These are phyloP conservation scores for Fregata magnificens DNA, from an alignment of 2,113 vertebrate species.

Conservation along the genomic window DNA sequence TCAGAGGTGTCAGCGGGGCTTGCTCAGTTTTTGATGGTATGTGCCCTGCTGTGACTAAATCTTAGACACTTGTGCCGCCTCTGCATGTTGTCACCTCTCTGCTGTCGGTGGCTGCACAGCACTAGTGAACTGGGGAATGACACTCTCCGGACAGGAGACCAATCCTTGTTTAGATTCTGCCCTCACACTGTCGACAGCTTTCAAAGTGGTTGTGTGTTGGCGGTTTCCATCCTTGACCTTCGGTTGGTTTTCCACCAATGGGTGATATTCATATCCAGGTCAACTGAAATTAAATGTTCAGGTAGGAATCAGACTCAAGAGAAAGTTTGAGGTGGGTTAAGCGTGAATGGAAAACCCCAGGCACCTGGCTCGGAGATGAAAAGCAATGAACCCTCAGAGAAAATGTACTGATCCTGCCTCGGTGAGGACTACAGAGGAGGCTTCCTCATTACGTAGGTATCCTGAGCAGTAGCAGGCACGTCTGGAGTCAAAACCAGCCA, in stretches of 20 bases:
- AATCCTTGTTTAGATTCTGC: neutral
- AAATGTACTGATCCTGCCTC: neutral
- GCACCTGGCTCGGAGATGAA: neutral
- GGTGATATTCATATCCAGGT: too few relatives aligned
- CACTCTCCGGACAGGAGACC: neutral
- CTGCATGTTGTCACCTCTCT: neutral
- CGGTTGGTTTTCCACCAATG: neutral
- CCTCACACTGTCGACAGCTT: accelerated
- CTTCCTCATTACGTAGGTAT: too few relatives aligned
- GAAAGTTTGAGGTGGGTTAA: neutral
- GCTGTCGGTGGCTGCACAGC: neutral
- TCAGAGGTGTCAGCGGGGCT: neutral
- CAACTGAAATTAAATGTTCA: neutral
- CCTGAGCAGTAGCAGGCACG: neutral
- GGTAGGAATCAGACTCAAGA: neutral
- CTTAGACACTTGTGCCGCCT: neutral
- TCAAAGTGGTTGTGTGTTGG: neutral
- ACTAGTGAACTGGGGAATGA: neutral
- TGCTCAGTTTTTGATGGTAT: neutral
- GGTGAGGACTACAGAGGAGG: neutral
- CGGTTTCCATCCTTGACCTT: neutral
- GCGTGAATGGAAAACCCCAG: neutral
- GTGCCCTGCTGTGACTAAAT: neutral
- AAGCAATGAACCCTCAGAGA: neutral
- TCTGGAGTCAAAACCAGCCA: too few relatives aligned